Conservation (phyloP, 2,113 vertebrate genomes). For the Benitochromis conjunctus region DNA sequence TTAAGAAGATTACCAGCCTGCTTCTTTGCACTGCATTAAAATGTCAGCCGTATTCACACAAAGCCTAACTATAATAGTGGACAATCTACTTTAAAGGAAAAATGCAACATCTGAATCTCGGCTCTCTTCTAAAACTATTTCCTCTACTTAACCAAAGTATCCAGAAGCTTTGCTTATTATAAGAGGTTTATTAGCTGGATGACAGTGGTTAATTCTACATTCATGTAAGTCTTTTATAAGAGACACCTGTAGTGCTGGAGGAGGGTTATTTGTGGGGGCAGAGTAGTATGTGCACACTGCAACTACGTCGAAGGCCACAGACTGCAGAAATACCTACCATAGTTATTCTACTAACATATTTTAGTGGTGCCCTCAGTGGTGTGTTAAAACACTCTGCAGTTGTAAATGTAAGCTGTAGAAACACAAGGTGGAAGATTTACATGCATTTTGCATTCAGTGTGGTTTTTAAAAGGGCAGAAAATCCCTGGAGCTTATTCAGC, state of each 20-base stretch:
- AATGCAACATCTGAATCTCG: not conserved
- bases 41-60: not conserved
- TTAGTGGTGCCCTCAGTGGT: not conserved
- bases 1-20: not conserved
- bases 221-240: not conserved
- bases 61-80: not conserved
- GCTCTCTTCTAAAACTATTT: not conserved
- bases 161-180: not conserved
- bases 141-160: not conserved
- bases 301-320: not conserved
- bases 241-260: slow-evolving; percentile 9
- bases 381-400: not conserved
- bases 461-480: not conserved
- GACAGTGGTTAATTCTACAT: not conserved
- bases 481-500: not conserved
- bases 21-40: not conserved
- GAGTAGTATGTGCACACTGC: not conserved
- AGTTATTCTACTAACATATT: not conserved
- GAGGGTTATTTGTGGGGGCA: not conserved
- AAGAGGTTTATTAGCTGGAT: not conserved
- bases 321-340: not conserved
- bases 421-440: not conserved
- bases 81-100: not conserved
- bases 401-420: not conserved
- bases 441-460: not conserved